phyloP scores from a whole-genome alignment of 2,797 vertebrate genomes.

The Halcyon leucocephala region DNA sequence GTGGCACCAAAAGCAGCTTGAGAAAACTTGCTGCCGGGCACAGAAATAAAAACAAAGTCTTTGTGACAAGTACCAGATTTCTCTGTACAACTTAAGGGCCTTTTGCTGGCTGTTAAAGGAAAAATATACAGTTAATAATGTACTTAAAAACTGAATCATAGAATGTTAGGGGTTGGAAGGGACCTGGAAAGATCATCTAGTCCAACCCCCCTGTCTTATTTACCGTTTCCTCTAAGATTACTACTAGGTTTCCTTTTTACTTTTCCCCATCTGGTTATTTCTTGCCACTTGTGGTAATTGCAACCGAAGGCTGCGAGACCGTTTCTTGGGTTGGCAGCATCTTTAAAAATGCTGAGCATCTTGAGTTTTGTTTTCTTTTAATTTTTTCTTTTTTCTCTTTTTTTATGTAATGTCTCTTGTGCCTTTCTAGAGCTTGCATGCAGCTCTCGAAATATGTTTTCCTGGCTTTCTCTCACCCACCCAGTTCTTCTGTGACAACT shows the following conservation, averaged over 20 bases:
- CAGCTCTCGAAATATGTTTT: constrained; percentile 30
- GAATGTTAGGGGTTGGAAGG: too few relatives aligned
- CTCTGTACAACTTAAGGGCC: not conserved
- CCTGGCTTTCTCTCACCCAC: not conserved
- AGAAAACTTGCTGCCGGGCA: not conserved
- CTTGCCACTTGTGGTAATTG: not conserved
- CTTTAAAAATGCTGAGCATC: constrained; percentile 38
- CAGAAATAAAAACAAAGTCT: not conserved
- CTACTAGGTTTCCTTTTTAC: not conserved
- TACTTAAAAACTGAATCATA: not conserved
- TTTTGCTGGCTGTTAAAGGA: not conserved
- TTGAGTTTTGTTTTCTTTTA: not conserved
- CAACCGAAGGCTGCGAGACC: not conserved
- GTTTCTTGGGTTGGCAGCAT: not conserved
- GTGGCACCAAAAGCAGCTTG: not conserved
- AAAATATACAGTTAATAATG: not conserved
- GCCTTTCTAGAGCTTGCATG: not conserved
- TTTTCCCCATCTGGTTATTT: not conserved
- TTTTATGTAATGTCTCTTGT: not conserved
- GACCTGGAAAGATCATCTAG: too few relatives aligned
- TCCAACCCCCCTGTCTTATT: not conserved
- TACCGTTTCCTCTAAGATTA: not conserved
- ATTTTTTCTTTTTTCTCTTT: not conserved
- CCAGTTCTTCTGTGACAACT: constrained; percentile 31
- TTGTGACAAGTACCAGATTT: not conserved